Conservation (phyloP, 1,140 invertebrate genomes). For the Ylistrum balloti region DNA sequence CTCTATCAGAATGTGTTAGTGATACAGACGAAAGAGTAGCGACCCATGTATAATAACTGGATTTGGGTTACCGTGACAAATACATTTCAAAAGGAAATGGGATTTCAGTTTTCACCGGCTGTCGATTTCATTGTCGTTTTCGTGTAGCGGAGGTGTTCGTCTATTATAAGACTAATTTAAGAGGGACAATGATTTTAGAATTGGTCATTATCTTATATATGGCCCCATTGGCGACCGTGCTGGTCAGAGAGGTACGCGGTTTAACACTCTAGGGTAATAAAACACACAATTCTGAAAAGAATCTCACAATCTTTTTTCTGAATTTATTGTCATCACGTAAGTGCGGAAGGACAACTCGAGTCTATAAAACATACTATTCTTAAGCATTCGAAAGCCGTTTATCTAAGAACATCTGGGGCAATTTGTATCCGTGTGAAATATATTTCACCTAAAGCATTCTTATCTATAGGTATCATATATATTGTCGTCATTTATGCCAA, state of each 20-base stretch:
- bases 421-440: not conserved
- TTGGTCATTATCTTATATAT: not conserved
- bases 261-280: not conserved
- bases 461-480: not conserved
- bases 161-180: not conserved
- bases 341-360: not conserved
- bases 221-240: not conserved
- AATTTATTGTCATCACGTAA: not conserved
- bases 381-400: not conserved
- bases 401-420: slow-evolving; percentile 14
- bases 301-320: not conserved
- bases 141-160: not conserved
- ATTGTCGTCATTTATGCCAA: not conserved
- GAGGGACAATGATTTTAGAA: not conserved
- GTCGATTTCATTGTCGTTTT: slow-evolving; percentile 6
- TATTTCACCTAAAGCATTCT: not conserved
- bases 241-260: not conserved
- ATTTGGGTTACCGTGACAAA: slow-evolving; percentile 6
- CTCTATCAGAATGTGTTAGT: not conserved
- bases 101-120: slow-evolving; percentile 32
- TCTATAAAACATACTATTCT: not conserved
- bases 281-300: not conserved
- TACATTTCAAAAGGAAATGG: not conserved
- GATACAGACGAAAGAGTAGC: not conserved
- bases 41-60: not conserved